Conservation (phyloP, 30 jellyfish, hydroid and myxozoan genomes). For the Calvadosia cruxmelitensis region DNA sequence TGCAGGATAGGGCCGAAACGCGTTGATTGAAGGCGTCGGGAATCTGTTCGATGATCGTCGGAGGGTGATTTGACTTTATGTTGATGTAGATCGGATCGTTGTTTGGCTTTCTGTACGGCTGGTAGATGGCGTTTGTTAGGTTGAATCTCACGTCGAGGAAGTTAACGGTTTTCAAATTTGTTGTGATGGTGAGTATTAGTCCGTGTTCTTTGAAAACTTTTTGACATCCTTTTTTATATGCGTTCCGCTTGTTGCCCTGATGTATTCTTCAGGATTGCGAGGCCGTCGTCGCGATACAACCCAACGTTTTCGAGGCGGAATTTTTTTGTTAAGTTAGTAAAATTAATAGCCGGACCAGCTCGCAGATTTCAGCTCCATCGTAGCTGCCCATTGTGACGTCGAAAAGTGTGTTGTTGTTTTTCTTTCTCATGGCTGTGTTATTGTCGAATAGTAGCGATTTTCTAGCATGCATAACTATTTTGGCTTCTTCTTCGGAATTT, state of each 20-base stretch:
- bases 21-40: slow-evolving; percentile 16
- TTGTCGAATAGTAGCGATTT: slow-evolving; percentile 29
- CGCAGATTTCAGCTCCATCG: slow-evolving; percentile 57
- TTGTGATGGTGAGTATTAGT: slow-evolving; percentile 33
- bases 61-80: slow-evolving; percentile 45
- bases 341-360: slow-evolving; percentile 33
- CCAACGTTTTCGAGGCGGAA: slow-evolving; percentile 26
- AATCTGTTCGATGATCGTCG: slow-evolving; percentile 19
- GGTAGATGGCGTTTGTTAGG: slow-evolving; percentile 23
- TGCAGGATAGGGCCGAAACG: slow-evolving; percentile 41
- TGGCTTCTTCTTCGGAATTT: neutral
- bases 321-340: slow-evolving; percentile 11
- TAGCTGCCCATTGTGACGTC: slow-evolving; percentile 48
- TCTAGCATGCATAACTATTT: slow-evolving; percentile 11
- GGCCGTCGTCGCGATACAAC: slow-evolving; percentile 60
- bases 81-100: slow-evolving; percentile 34
- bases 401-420: slow-evolving; percentile 13
- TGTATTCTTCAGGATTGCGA: slow-evolving; percentile 19
- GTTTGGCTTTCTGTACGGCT: slow-evolving; percentile 43
- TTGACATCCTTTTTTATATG: slow-evolving; percentile 6
- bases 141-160: slow-evolving; percentile 41
- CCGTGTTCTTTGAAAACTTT: slow-evolving; percentile 11
- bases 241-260: slow-evolving; percentile 35
- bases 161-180: slow-evolving; percentile 41
- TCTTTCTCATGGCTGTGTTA: slow-evolving; percentile 19